Conservation (phyloP, 2,888 invertebrate genomes). For the Pyrocoelia pectoralis region DNA sequence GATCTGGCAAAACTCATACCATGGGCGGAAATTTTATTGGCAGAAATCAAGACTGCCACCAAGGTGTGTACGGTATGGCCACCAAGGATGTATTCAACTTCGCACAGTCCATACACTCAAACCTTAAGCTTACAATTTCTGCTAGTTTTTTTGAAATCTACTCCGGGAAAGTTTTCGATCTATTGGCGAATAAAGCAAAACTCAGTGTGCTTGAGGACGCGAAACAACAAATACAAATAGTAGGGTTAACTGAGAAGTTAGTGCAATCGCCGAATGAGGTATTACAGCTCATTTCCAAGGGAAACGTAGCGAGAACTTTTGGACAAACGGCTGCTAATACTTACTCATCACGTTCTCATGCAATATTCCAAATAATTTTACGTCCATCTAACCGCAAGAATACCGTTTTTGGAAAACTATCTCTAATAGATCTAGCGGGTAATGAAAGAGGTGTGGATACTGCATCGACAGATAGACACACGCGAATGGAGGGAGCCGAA, state of each 20-base stretch:
- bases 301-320: constrained; percentile 90
- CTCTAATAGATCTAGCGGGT: constrained; percentile 95
- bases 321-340: constrained; percentile 98
- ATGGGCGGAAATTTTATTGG: constrained; percentile 98
- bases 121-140: constrained; percentile 86
- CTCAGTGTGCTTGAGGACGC: constrained; percentile 96
- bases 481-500: constrained; percentile 95
- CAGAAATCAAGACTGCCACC: constrained; percentile 94
- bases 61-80: constrained; percentile 98
- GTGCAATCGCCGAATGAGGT: constrained; percentile 94
- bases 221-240: constrained; percentile 96
- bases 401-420: constrained; percentile 96
- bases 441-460: constrained; percentile 99
- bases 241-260: constrained; percentile 91
- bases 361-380: constrained; percentile 97
- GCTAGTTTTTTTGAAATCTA: constrained; percentile 99
- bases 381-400: constrained; percentile 75
- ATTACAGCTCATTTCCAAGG: constrained; percentile 88
- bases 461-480: constrained; percentile 93
- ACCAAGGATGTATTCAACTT: constrained; percentile 92
- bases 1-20: constrained; percentile 95
- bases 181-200: constrained; percentile 91
- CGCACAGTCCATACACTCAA: constrained; percentile 83
- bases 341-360: constrained; percentile 98
- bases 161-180: constrained; percentile 95